A percentile compares a stretch with the other conserved stretches of the same genome.
Evolutionary conservation across 2,888 invertebrate genomes (phyloP).

Genomic region (Tenodera sinensis): DNA sequence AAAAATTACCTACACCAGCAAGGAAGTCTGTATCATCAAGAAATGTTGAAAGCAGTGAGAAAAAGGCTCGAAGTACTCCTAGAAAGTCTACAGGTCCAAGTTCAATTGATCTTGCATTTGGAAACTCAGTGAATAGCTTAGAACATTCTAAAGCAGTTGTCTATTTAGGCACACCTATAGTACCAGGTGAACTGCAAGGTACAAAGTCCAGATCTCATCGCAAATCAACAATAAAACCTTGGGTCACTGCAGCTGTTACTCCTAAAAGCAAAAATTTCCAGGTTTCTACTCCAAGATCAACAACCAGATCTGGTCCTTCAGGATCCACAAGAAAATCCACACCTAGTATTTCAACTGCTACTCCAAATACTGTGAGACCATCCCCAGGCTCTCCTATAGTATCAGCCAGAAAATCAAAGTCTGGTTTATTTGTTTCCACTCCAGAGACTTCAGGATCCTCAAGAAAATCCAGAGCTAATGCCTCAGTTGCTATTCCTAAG

Average conservation of each 20-base stretch:
- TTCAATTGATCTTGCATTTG: neutral
- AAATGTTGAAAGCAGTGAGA: neutral
- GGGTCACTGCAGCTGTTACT: too few species aligned
- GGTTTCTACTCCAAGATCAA: too few species aligned
- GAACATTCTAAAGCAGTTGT: neutral
- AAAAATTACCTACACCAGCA: neutral
- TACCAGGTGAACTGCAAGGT: neutral
- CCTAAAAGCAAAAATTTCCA: too few species aligned
- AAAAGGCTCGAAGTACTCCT: neutral
- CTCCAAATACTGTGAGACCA: too few species aligned
- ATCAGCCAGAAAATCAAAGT: too few species aligned
- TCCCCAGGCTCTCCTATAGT: too few species aligned
- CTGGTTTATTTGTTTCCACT: too few species aligned
- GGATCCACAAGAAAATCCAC: neutral
- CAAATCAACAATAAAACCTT: neutral
- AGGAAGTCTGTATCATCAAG: neutral
- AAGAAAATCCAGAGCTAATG: neutral
- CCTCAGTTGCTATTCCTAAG: too few species aligned
- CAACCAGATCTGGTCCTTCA: too few species aligned
- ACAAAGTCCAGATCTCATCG: neutral
- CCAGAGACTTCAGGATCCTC: too few species aligned
- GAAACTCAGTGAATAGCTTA: neutral
- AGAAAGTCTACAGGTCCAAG: neutral
- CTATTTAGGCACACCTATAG: neutral
- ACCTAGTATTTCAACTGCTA: neutral